Evolutionary conservation across 2,888 invertebrate species (phyloP).

Genomic region (Anodontia alba): DNA sequence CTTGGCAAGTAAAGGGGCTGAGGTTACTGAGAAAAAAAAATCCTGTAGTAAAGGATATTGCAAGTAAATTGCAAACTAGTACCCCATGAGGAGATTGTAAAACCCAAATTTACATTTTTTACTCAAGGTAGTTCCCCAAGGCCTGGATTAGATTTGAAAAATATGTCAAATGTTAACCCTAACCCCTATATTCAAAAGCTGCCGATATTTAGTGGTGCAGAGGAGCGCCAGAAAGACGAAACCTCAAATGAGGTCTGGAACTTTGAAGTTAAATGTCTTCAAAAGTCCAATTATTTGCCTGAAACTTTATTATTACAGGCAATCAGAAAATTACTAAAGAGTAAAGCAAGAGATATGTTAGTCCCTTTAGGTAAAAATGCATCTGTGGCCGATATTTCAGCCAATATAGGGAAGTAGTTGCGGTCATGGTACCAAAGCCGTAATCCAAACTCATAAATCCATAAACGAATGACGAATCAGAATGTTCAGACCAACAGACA

Average conservation of each 20-base stretch:
- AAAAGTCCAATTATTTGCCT: background rate
- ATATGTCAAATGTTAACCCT: background rate
- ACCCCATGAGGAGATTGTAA: too few species aligned
- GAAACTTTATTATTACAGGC: slow-evolving; percentile 15
- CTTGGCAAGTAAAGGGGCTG: too few species aligned
- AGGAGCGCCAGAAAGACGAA: slow-evolving; percentile 40
- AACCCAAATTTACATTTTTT: background rate
- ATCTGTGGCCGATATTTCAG: slow-evolving; percentile 21
- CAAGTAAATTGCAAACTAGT: too few species aligned
- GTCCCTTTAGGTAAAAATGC: slow-evolving; percentile 36
- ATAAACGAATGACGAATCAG: too few species aligned
- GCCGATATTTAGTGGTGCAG: slow-evolving; percentile 36
- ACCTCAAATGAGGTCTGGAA: slow-evolving; percentile 33
- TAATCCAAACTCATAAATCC: too few species aligned
- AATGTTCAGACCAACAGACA: too few species aligned
- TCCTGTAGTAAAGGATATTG: too few species aligned
- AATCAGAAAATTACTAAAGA: slow-evolving; percentile 33
- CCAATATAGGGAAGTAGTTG: too few species aligned
- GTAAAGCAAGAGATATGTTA: slow-evolving; percentile 34
- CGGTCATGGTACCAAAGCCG: too few species aligned
- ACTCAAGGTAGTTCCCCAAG: background rate
- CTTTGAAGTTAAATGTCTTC: slow-evolving; percentile 28
- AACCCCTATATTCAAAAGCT: slow-evolving; percentile 32
- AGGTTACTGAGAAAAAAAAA: too few species aligned
- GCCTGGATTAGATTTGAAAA: background rate